Base-by-base conservation (phyloP, 1,140 invertebrate species). In the Drosophila littoralis region DNA sequence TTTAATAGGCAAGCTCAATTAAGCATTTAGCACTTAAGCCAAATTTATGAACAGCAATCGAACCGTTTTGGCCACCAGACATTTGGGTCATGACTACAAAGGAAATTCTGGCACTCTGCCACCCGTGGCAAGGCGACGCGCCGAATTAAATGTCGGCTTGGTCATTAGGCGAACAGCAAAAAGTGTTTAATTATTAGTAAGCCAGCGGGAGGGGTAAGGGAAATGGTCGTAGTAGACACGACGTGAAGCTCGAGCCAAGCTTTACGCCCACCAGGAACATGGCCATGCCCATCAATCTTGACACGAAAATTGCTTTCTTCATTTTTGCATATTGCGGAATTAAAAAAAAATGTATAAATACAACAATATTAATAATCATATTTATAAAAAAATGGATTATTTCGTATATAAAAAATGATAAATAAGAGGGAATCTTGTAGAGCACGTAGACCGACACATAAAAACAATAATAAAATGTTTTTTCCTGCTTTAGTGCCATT, bases 61-160 rank as follows among this genome's bases (percentile, higher is more conserved):
- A 52, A 38, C 72, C 65, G 66, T 67, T 78, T 80, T 75, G 77
- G 75, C 51, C 69, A 64, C n/a, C 43, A 58, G 65, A 81, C 80
- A 88, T 89, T 72, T 88, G 60, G 84, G 84, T 88, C 84, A 88
- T 72, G 75, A 84, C 81, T 42, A 71, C 80, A 78, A 90, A 57
- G 74, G 77, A 84, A 78, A 88, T 81, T 68, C 51, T 63, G 63
- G 57, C 52, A 66, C 22, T 28, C 22, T 7, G 33, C 36, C 60
- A 50, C 10, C 36, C 13, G 33, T 66, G 61, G 52, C 50, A 70
- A 70, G 67, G 57, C 40, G 40, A 15, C 61, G 2, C 33, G 35
- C 10, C 43, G 42, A 64, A 35, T 68, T 64, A 2, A 50, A 54
- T 33, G 52, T 60, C 15, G 32, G 48, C 52, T 48, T 46, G 28